These are phyloP conservation scores for Machaerirhynchus nigripectus DNA, from an alignment of 2,113 vertebrate species.

Conservation along the genomic window DNA sequence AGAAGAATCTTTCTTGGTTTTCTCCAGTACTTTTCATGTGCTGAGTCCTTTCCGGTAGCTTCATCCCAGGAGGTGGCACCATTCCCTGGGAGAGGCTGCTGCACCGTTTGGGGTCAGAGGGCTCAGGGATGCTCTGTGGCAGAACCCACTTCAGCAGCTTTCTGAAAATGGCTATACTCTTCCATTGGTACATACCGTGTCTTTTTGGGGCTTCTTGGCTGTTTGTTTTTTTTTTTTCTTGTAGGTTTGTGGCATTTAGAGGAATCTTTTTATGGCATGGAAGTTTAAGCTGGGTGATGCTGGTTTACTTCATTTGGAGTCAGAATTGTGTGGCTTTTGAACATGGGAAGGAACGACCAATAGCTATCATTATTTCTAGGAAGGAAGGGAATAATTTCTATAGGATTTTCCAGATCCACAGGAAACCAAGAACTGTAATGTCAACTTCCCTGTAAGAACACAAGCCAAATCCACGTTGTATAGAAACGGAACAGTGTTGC, in stretches of 20 bases:
- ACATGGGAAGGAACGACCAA: not conserved
- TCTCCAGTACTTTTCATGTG: not conserved
- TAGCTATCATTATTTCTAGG: not conserved
- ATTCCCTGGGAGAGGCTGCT: not conserved
- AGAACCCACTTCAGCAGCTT: not conserved
- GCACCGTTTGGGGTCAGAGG: not conserved
- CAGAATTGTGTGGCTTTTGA: not conserved
- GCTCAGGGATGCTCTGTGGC: not conserved
- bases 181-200: rapidly evolving
- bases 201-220: not conserved
- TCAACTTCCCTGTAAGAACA: not conserved
- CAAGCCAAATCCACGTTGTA: not conserved
- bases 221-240: not conserved
- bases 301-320: not conserved
- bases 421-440: not conserved
- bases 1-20: not conserved
- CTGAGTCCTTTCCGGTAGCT: not conserved
- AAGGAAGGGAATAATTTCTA: not conserved
- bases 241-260: not conserved
- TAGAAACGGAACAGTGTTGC: not conserved
- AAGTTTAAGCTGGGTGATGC: not conserved
- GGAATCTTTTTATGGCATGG: not conserved
- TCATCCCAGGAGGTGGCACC: not conserved
- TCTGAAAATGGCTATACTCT: not conserved
- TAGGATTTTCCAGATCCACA: not conserved